Conservation (phyloP, 2,113 vertebrate genomes). For the Isurus oxyrinchus region DNA sequence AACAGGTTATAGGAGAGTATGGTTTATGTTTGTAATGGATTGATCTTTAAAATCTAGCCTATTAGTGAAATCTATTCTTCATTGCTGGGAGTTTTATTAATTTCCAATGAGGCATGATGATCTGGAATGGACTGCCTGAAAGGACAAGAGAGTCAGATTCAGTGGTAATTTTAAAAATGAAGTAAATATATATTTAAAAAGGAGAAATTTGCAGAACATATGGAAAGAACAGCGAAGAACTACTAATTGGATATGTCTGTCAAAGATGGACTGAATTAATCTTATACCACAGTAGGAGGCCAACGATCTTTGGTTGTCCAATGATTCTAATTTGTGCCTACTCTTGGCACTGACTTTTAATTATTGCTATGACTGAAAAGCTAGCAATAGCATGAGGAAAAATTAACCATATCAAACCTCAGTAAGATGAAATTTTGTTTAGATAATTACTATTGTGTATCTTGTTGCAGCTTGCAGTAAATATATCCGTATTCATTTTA, state of each 20-base stretch:
- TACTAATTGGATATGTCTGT: neutral
- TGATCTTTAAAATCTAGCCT: neutral
- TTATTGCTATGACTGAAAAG: neutral
- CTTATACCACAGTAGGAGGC: no score
- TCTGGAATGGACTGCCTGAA: no score
- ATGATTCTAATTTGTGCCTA: neutral
- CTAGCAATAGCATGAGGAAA: no score
- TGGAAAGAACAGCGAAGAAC: neutral
- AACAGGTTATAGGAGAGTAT: neutral
- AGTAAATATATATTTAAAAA: neutral
- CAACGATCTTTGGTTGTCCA: neutral
- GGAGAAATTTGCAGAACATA: neutral
- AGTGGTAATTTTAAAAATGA: neutral
- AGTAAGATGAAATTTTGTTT: neutral
- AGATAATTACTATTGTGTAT: neutral
- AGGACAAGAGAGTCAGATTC: no score
- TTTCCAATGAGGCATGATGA: no score
- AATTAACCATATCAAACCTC: neutral
- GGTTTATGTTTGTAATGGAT: neutral
- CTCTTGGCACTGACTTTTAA: neutral
- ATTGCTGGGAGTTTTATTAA: no score
- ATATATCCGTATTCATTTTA: slow-evolving; percentile 37
- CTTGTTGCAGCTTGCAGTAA: neutral
- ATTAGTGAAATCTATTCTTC: no score
- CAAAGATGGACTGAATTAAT: neutral